phyloP scores from a whole-genome alignment of 2,113 vertebrate species.

The Anhinga anhinga region DNA sequence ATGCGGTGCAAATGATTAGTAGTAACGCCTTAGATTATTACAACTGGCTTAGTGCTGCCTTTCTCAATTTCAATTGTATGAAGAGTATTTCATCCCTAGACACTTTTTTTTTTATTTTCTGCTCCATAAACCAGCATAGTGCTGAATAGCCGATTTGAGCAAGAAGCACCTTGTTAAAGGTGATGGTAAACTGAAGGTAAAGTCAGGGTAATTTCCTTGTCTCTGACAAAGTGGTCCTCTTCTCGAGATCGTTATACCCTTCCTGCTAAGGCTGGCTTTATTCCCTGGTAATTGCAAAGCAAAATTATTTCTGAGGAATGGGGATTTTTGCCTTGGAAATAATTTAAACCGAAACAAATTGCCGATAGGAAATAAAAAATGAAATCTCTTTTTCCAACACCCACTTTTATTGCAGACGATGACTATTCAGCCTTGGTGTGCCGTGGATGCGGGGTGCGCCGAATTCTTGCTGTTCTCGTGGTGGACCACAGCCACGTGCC shows the following conservation, averaged over 20 bases:
- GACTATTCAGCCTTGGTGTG: background rate
- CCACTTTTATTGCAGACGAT: background rate
- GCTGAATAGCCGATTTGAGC: background rate
- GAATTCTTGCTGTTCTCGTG: background rate
- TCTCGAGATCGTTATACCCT: background rate
- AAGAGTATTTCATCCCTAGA: background rate
- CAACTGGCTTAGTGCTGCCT: background rate
- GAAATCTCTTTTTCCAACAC: background rate
- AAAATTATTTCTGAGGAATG: background rate
- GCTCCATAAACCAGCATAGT: background rate
- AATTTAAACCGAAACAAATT: background rate
- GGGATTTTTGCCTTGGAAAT: background rate
- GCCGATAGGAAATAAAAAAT: background rate
- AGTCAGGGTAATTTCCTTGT: background rate
- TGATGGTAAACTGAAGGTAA: background rate
- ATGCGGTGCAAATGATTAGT: background rate
- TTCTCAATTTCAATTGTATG: background rate
- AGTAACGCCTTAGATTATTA: background rate
- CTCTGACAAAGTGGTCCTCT: background rate
- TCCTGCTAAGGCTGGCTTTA: background rate
- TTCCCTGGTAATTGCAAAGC: background rate
- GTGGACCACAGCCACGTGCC: accelerated
- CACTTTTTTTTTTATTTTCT: background rate
- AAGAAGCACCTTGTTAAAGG: slow-evolving; percentile 7
- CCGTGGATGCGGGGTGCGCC: background rate